Evolutionary conservation across 2,888 invertebrate species (phyloP), one percentile per base, ranked within the genome.

Genomic region (Brachyptera putata): DNA sequence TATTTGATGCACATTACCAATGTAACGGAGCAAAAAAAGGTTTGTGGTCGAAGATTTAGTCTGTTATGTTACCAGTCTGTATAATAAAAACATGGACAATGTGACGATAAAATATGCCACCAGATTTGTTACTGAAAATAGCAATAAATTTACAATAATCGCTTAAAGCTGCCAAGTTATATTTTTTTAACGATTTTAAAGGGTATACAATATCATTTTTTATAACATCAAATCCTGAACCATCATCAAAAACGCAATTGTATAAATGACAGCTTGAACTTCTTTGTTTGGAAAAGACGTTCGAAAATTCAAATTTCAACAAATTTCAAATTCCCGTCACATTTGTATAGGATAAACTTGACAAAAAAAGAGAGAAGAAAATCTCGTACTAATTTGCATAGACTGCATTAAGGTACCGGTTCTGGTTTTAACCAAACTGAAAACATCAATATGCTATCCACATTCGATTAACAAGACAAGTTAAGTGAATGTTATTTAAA

Each of bases 231-330:
- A 43, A 4, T 18, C 21, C n/a, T 43, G 11, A 18, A 7, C 3
- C 5, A n/a, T 43, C 43, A 16, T 14, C 18, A 43, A 43, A 5
- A 43, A 7, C 2, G 18, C 14, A 43, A n/a, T 30, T 5, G 11
- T 11, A 43, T 43, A 43, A 43, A 43, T 16, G 43, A 16, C 43
- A 43, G 21, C 18, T 43, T 5, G 21, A 43, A 43, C n/a, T 30
- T 43, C 43, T 43, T 43, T 43, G 43, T 43, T 18, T 43, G 4
- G 4, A 16, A 7, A 18, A 43, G 5, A 43, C 53, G 30, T 18
- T 50, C 30, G 46, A 46, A 46, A 46, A 46, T 46, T 22, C 46
- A 21, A 46, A 46, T 46, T 46, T 46, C 24, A 46, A 16, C 16
- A 14, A 43, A 43, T 18, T 43, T 43, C 2, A 43, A 43, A 43